phyloP scores from a whole-genome alignment of 2,113 vertebrate species.

The Salvator merianae region DNA sequence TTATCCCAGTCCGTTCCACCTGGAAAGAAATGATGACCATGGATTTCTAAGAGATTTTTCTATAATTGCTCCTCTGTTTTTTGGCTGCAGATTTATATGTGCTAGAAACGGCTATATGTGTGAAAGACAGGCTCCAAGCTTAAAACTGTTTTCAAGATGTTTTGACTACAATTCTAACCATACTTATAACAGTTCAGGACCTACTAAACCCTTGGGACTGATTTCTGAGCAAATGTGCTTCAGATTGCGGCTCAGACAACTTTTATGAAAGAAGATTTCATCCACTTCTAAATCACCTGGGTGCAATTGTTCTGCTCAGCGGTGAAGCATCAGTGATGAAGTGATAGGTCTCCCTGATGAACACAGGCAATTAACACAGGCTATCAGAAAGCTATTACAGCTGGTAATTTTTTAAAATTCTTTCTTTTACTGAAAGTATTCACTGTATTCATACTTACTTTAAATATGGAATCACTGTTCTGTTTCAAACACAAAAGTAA shows the following conservation, averaged over 20 bases:
- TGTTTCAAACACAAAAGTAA: conserved; percentile 5
- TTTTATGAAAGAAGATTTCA: conserved; percentile 1
- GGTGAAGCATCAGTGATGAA: conserved; percentile 27
- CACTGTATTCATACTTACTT: background rate
- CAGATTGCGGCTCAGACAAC: background rate
- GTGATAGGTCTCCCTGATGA: conserved; percentile 41
- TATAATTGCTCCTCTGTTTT: background rate
- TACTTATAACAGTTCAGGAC: background rate
- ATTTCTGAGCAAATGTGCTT: background rate
- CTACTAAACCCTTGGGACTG: background rate
- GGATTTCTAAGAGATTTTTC: conserved; percentile 48
- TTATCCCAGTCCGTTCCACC: background rate
- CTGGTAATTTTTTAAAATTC: background rate
- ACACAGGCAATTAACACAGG: conserved; percentile 35
- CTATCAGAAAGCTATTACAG: conserved; percentile 28
- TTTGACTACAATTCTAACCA: background rate
- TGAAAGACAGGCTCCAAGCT: conserved; percentile 41
- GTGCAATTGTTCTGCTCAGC: conserved; percentile 39
- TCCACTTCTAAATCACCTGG: conserved; percentile 33
- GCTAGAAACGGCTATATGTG: conserved; percentile 19
- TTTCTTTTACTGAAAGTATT: background rate
- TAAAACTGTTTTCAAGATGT: conserved; percentile 32
- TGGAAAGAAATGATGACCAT: conserved; percentile 15
- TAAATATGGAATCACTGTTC: conserved; percentile 10
- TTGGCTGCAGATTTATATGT: background rate